Evolutionary conservation across 2,113 vertebrate species (phyloP), one percentile per base, ranked within the genome.

Genomic region (Echinops telfairi): DNA sequence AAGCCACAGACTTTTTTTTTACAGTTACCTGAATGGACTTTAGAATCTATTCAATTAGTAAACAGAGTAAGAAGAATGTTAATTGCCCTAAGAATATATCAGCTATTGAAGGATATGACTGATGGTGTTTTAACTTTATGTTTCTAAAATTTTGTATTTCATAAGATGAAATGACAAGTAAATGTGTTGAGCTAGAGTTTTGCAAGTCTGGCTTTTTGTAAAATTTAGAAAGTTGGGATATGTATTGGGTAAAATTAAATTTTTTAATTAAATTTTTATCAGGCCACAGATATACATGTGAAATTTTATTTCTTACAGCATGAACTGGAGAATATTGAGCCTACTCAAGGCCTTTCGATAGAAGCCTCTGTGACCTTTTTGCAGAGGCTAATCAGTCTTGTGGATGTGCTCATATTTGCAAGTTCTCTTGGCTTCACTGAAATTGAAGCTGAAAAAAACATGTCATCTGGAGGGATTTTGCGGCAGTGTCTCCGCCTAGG

Each of bases 381-480:
- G 23, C 99, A 99, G 98, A 99, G 99, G 75, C 98, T 99, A 92
- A 98, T 99, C 96, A 99, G 98, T 97, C 99, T 99, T 80, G 99
- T 99, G 94, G 99, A 99, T 91, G 99, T 99, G 36, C 98, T 99
- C 80, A 98, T 99, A 97, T 99, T 99, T 96, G 99, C 99, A 98
- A 99, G 99, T 97, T 99, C 99, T 40, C 99, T 99, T 89, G 99
- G 98, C 97, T 99, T 99, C 97, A 98, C 98, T 11, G 99, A 99
- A 98, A 99, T 99, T 87, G 99, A 99, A 97, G 99, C 99, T 70
- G 99, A 99, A 98, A 99, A 99, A 96, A 99, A 99, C 97, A 99
- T 99, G 99, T 99, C 99, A 14, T 99, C 99, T 20, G 99, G 99
- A 94, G 99, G 99, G 96, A 98, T 99, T 98, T 98, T 99, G 79